Evolutionary conservation across 2,888 invertebrate species (phyloP).

Genomic region (Branchipolynoe longqiensis): DNA sequence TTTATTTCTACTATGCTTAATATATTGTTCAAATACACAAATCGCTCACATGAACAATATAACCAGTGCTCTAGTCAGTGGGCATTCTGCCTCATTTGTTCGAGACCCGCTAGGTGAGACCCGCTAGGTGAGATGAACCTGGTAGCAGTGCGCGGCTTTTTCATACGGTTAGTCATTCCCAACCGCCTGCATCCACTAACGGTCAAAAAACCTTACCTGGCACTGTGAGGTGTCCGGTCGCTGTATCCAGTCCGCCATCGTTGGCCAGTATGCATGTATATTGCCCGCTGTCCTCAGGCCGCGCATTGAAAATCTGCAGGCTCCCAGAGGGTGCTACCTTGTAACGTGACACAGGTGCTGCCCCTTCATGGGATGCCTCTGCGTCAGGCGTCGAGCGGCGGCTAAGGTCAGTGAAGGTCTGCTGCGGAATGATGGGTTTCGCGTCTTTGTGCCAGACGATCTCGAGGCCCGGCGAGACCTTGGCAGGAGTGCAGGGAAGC

Average conservation of each 20-base stretch:
- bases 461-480: neutral
- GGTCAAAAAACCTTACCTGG: conserved; percentile 34
- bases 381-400: neutral
- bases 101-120: no score
- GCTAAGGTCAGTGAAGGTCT: neutral
- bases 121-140: no score
- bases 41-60: no score
- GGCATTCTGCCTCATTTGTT: no score
- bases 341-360: conserved; percentile 37
- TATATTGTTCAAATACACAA: no score
- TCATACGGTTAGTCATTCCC: no score
- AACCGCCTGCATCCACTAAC: no score
- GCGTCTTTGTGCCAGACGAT: conserved; percentile 57
- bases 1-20: no score
- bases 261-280: conserved; percentile 66
- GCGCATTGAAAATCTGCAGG: conserved; percentile 65
- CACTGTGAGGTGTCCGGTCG: conserved; percentile 46
- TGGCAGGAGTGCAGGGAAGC: conserved; percentile 52
- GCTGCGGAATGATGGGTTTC: conserved; percentile 23
- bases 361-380: conserved; percentile 1
- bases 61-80: no score
- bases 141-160: no score
- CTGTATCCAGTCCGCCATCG: conserved; percentile 24
- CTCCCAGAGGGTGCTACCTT: conserved; percentile 65
- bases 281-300: conserved; percentile 63